Base-by-base conservation (phyloP, 2,797 vertebrate species). In the Falco naumanni region DNA sequence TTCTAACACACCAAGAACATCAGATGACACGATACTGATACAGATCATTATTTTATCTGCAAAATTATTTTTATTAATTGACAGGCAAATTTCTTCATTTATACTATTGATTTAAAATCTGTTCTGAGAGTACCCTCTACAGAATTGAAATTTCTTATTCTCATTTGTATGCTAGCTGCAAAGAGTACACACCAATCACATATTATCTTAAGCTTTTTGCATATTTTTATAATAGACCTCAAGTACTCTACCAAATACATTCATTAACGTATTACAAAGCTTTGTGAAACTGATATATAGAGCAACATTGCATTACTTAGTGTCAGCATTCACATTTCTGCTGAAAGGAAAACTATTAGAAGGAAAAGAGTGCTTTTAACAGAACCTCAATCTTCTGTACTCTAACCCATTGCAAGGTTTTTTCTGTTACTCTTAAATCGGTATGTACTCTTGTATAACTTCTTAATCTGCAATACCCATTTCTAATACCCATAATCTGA, bases 41-140 rank as follows among this genome's bases (percentile, higher is more conserved):
- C 2, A 34, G 10, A 47, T 16, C 82, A 39, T 28, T 45, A 5
- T 45, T 76, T 75, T 64, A 57, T n/a, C 31, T 61, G 34, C 19
- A 81, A 41, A 70, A 60, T 53, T 72, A 22, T 5, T 64, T 92
- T 60, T 91, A 45, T 16, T 71, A 76, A 76, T 61, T 81, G 34
- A 59, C 10, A 65, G 66, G 6, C 4, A 93, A 76, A 85, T 88
- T 69, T 82, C 50, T 54, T 91, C 6, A 80, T 95, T 94, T 86
- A 53, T 82, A 25, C 16, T 64, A 91, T 16, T 74, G 54, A 89
- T 83, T 74, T 66, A 80, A 95, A 86, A 57, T 77, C 95, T 92
- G 7, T 53, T 92, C 57, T 86, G 16, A 31, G 12, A n/a, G 14
- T 29, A 75, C 5, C 7, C 15, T 4, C 33, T 26, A 70, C 26